Percentiles rank a stretch among this genome's conserved stretches.
phyloP scores from a whole-genome alignment of 2,888 invertebrate genomes.

The Tetheella fluctuosa region DNA sequence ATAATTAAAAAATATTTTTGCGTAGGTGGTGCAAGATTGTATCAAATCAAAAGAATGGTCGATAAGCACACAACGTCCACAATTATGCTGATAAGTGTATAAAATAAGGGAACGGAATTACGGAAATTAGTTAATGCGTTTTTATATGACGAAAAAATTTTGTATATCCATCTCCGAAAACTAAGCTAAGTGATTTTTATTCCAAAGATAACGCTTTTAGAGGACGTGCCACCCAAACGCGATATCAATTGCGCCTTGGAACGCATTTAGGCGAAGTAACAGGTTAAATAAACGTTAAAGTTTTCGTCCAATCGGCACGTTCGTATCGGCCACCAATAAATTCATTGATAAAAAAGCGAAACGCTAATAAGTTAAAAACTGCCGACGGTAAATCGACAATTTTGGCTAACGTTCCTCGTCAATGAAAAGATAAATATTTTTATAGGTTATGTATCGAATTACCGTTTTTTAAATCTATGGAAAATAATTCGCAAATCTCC shows the following conservation, averaged over 20 bases:
- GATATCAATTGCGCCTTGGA: constrained; percentile 68
- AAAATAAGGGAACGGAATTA: constrained; percentile 50
- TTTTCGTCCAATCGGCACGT: constrained; percentile 59
- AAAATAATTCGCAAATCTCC: too few relatives aligned
- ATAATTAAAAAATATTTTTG: neutral
- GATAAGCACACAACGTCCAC: constrained; percentile 19
- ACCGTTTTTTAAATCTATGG: constrained; percentile 20
- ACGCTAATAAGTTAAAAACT: constrained; percentile 68
- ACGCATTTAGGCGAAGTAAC: constrained; percentile 69
- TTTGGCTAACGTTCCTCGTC: constrained; percentile 35
- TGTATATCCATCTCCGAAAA: constrained; percentile 46
- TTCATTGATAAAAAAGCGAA: constrained; percentile 72
- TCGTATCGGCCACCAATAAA: constrained; percentile 69
- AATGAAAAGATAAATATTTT: too few relatives aligned
- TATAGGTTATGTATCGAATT: constrained; percentile 43
- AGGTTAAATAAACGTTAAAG: constrained; percentile 67
- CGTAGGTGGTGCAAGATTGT: constrained; percentile 18
- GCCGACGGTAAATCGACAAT: constrained; percentile 51
- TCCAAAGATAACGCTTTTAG: constrained; percentile 62
- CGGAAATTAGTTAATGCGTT: constrained; percentile 62
- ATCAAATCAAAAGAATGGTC: too few relatives aligned
- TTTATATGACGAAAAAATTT: constrained; percentile 50
- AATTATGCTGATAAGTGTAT: constrained; percentile 40
- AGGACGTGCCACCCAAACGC: constrained; percentile 71
- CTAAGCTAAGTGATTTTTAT: constrained; percentile 47